phyloP scores from a whole-genome alignment of 2,113 vertebrate genomes.

The Trematomus loennbergii region DNA sequence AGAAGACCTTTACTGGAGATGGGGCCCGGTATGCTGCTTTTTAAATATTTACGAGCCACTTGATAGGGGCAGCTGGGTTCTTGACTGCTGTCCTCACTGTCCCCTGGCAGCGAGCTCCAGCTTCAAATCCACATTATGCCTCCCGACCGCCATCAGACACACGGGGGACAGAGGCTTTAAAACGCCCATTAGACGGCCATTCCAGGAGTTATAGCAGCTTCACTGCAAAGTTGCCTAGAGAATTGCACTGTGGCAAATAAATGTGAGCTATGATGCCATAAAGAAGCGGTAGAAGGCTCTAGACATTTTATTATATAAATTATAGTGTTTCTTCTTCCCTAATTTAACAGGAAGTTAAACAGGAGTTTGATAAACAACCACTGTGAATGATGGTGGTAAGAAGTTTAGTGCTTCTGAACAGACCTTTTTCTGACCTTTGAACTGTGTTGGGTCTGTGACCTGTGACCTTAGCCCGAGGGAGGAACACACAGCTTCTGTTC shows the following conservation, averaged over 20 bases:
- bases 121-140: slow-evolving; percentile 46
- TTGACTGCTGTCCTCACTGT: slow-evolving; percentile 65
- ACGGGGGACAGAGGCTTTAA: slow-evolving; percentile 50
- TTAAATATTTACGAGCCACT: slow-evolving; percentile 85
- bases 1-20: slow-evolving; percentile 76
- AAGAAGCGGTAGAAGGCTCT: neutral
- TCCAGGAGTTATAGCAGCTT: slow-evolving; percentile 48
- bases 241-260: slow-evolving; percentile 30
- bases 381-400: neutral
- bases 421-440: slow-evolving; percentile 46
- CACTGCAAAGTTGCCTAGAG: neutral
- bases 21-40: slow-evolving; percentile 65
- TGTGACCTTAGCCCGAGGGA: slow-evolving; percentile 37
- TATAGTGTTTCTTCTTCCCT: neutral
- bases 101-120: slow-evolving; percentile 55
- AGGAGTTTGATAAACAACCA: slow-evolving; percentile 1
- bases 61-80: slow-evolving; percentile 76
- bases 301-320: neutral
- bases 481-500: slow-evolving; percentile 38
- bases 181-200: slow-evolving; percentile 48
- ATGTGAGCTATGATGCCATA: slow-evolving; percentile 8
- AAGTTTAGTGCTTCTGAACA: slow-evolving; percentile 5
- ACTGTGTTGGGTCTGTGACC: slow-evolving; percentile 25
- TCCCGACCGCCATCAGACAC: slow-evolving; percentile 24
- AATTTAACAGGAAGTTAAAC: neutral